Conservation (phyloP, 1,140 invertebrate genomes). For the Battus philenor region DNA sequence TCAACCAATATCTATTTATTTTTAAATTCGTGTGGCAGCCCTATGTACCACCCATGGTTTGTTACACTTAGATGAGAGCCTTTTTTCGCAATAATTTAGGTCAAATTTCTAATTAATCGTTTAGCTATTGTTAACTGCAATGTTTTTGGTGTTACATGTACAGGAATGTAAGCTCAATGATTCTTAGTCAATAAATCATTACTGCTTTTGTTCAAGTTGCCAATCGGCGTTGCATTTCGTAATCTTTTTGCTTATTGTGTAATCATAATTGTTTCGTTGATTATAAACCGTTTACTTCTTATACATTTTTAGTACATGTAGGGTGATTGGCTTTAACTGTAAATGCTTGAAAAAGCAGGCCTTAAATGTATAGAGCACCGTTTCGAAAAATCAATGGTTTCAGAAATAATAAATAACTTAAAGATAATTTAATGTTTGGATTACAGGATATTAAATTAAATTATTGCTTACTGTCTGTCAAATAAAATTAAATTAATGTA, state of each 20-base stretch:
- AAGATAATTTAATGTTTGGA: too few relatives aligned
- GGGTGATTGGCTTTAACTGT: too few relatives aligned
- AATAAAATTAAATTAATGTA: too few relatives aligned
- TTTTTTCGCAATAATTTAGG: slow-evolving; percentile 16
- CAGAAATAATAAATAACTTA: too few relatives aligned
- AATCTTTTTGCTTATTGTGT: too few relatives aligned
- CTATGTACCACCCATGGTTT: not conserved
- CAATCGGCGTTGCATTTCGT: not conserved
- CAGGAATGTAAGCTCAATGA: slow-evolving; percentile 1
- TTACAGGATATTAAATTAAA: too few relatives aligned
- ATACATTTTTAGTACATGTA: too few relatives aligned
- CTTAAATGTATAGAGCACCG: too few relatives aligned
- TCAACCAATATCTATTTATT: slow-evolving; percentile 18
- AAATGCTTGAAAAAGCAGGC: too few relatives aligned
- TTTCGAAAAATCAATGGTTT: too few relatives aligned
- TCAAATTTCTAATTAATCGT: slow-evolving; percentile 12
- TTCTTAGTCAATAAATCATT: slow-evolving; percentile 10
- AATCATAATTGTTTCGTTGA: not conserved
- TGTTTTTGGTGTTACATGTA: slow-evolving; percentile 1
- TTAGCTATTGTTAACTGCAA: slow-evolving; percentile 8
- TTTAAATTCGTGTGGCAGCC: slow-evolving; percentile 12
- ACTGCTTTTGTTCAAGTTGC: not conserved
- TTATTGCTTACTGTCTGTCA: too few relatives aligned
- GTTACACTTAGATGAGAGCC: slow-evolving; percentile 11
- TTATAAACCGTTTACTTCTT: not conserved